Conservation (phyloP, 2,113 vertebrate species). For the Scartelaos histophorus region DNA sequence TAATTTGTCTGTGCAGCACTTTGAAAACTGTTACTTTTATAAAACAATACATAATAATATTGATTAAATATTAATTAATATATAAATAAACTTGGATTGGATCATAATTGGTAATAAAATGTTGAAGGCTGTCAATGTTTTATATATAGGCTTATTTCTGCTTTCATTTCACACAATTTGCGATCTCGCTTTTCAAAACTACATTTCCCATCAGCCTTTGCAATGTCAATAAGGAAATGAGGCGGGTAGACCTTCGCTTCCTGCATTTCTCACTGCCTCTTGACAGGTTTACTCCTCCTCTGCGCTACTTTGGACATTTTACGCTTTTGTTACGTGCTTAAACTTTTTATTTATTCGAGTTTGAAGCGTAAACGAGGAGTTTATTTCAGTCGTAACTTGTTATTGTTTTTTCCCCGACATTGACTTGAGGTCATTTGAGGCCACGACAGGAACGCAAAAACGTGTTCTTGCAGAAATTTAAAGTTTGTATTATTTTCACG, state of each 20-base stretch:
- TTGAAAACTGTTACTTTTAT: no score
- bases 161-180: background rate
- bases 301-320: rapidly evolving
- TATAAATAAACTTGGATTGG: no score
- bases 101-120: no score
- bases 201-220: constrained; percentile 56
- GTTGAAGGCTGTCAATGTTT: no score
- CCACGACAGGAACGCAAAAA: background rate
- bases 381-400: background rate
- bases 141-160: no score
- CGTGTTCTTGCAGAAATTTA: background rate
- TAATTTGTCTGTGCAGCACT: no score
- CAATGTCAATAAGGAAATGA: constrained; percentile 39
- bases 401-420: background rate
- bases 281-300: background rate
- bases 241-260: background rate
- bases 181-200: background rate
- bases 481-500: no score
- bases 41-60: no score
- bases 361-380: background rate
- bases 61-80: no score
- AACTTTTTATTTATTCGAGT: background rate
- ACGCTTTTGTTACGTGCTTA: background rate
- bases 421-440: background rate
- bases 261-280: no score